These are phyloP conservation scores for Oreotragus oreotragus DNA, from an alignment of 2,113 vertebrate genomes.

Conservation along the genomic window DNA sequence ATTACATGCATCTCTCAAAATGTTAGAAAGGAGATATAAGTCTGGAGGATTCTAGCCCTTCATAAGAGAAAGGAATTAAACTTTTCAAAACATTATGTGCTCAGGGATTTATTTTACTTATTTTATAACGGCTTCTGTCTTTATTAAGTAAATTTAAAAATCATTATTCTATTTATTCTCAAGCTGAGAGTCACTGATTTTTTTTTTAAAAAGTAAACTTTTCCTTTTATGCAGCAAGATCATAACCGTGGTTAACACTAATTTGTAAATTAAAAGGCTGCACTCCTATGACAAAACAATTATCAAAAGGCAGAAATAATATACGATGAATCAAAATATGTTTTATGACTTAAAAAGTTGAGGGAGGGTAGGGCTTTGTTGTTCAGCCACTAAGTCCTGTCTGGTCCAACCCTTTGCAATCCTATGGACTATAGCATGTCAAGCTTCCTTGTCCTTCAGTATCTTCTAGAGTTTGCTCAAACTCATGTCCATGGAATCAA, in stretches of 20 bases:
- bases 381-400: background rate
- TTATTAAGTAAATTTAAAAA: slow-evolving; percentile 9
- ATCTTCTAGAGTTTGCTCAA: background rate
- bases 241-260: background rate
- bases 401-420: background rate
- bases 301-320: background rate
- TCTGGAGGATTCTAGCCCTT: background rate
- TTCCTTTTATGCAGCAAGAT: background rate
- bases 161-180: background rate
- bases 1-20: background rate
- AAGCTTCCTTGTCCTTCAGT: background rate
- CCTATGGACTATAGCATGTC: background rate
- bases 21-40: background rate
- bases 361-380: background rate
- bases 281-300: background rate
- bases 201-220: too few species aligned
- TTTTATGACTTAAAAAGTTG: background rate
- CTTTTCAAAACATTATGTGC: background rate
- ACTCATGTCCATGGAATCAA: background rate
- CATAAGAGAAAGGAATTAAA: background rate
- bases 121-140: background rate
- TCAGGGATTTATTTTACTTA: background rate
- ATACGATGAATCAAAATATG: background rate
- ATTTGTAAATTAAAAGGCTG: background rate
- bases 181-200: background rate